phyloP scores from a whole-genome alignment of 2,797 vertebrate species.

The Eidolon dupreanum region DNA sequence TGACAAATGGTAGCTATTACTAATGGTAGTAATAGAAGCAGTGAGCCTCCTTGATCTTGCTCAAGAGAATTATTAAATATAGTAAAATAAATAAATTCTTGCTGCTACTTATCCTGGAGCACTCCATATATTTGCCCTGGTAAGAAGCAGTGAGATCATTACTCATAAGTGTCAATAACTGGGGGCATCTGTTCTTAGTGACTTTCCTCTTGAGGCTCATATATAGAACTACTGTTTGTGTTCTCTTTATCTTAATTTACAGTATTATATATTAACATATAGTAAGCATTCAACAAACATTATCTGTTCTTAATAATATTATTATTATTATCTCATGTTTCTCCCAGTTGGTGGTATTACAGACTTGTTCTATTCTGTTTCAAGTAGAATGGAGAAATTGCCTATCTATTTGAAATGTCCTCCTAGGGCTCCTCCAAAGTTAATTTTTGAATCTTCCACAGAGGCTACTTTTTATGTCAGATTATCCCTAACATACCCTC shows the following conservation, averaged over 20 bases:
- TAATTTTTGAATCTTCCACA: not conserved
- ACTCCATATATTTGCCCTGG: not conserved
- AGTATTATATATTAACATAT: not conserved
- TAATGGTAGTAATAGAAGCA: not conserved
- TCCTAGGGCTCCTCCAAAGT: not conserved
- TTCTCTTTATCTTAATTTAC: not conserved
- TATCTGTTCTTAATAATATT: not conserved
- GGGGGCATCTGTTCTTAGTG: not conserved
- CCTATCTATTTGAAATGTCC: not conserved
- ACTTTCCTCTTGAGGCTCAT: not conserved
- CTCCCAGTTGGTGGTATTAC: not conserved
- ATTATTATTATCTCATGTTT: not conserved
- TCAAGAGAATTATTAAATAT: not conserved
- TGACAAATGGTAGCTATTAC: not conserved
- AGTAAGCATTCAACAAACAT: not conserved
- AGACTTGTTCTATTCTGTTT: not conserved
- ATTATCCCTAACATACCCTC: not conserved
- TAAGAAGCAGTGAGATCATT: not conserved
- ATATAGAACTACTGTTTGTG: not conserved
- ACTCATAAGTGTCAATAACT: not conserved
- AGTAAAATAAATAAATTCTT: not conserved
- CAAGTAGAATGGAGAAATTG: not conserved
- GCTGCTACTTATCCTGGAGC: not conserved
- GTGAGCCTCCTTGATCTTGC: not conserved
- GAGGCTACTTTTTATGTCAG: not conserved